Evolutionary conservation across 2,113 vertebrate genomes (phyloP).

Genomic region (Tiliqua scincoides): DNA sequence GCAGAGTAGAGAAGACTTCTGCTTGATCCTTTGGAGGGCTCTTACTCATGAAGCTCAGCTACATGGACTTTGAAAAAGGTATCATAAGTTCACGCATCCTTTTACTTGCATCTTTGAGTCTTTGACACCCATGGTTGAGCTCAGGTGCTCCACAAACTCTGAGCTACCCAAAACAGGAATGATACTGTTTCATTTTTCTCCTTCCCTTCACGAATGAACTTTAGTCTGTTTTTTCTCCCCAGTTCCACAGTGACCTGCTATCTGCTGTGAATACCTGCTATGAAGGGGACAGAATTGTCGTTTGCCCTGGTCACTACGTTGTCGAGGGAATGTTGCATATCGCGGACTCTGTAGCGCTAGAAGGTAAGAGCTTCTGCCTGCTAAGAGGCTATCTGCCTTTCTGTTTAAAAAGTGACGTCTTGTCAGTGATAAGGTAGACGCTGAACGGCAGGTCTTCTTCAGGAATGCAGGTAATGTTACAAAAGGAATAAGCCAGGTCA

Average conservation of each 20-base stretch:
- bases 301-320: conserved; percentile 87
- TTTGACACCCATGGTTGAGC: too few species aligned
- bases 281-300: conserved; percentile 84
- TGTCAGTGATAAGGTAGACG: background rate
- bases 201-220: background rate
- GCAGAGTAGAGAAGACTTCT: too few species aligned
- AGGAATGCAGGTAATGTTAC: too few species aligned
- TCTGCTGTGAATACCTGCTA: conserved; percentile 83
- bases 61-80: too few species aligned
- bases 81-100: too few species aligned
- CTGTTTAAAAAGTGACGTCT: background rate
- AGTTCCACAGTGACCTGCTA: conserved; percentile 88
- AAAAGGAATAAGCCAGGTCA: too few species aligned
- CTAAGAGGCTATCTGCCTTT: background rate
- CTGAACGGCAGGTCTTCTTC: background rate
- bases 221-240: conserved; percentile 29
- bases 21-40: too few species aligned
- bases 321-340: conserved; percentile 82
- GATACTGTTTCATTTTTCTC: background rate
- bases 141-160: background rate
- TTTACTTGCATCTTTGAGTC: too few species aligned
- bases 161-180: background rate
- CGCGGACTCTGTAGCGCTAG: conserved; percentile 87
- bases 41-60: too few species aligned
- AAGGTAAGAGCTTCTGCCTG: conserved; percentile 74